Conservation (phyloP, 2,797 vertebrate genomes). For the Parauchenoglanis punctatus region DNA sequence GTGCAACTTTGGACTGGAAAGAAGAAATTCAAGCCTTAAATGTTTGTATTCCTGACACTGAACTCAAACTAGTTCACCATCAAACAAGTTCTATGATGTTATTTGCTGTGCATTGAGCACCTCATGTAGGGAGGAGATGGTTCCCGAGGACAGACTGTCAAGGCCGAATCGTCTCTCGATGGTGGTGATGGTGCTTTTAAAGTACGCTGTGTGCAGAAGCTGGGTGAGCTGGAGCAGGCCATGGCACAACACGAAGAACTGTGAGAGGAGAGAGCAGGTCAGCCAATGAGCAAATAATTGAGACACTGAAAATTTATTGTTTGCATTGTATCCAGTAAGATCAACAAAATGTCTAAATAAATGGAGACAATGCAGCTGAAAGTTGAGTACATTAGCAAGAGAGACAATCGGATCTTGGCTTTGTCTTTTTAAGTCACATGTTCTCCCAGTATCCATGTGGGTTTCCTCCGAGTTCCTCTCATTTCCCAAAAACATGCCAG, state of each 20-base stretch:
- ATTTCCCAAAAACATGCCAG: background rate
- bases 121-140: slow-evolving; percentile 95
- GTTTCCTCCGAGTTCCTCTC: background rate
- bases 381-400: background rate
- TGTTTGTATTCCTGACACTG: background rate
- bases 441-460: background rate
- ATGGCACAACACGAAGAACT: slow-evolving; percentile 94
- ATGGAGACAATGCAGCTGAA: background rate
- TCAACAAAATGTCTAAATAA: slow-evolving; percentile 9
- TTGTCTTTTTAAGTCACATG: background rate
- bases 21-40: background rate
- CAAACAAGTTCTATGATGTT: background rate
- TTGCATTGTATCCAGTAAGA: background rate
- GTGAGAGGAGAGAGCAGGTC: background rate
- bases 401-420: background rate
- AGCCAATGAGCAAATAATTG: background rate
- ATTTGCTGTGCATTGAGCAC: slow-evolving; percentile 64
- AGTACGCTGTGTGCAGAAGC: slow-evolving; percentile 92
- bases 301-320: background rate
- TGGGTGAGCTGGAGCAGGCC: slow-evolving; percentile 92
- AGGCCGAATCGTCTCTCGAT: slow-evolving; percentile 96
- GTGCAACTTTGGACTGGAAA: background rate
- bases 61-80: background rate
- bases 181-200: slow-evolving; percentile 96
- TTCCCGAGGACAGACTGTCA: slow-evolving; percentile 91